Conservation (phyloP, 1,140 invertebrate genomes). For the Procambarus clarkii region DNA sequence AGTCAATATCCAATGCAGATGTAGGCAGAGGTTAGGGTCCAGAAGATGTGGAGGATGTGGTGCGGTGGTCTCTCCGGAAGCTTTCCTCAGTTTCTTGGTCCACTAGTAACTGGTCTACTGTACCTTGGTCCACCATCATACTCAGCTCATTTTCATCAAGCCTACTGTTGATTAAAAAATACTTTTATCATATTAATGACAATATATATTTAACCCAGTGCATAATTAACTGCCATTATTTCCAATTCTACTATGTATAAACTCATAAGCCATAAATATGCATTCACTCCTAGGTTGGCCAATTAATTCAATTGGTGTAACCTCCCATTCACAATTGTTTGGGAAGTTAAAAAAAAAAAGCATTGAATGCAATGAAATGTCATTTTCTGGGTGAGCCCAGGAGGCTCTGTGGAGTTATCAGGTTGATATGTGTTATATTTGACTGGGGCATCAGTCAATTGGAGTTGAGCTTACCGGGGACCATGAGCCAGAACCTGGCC, state of each 20-base stretch:
- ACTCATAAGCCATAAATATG: too few relatives aligned
- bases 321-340: too few relatives aligned
- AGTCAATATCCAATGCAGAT: constrained; percentile 22
- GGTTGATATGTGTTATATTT: too few relatives aligned
- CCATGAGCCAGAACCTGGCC: too few relatives aligned
- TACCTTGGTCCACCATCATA: constrained; percentile 60
- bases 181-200: neutral
- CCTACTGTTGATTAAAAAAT: constrained; percentile 34
- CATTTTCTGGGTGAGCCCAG: too few relatives aligned
- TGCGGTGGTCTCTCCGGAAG: constrained; percentile 59
- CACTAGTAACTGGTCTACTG: constrained; percentile 61
- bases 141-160: constrained; percentile 62
- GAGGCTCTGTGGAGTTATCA: too few relatives aligned
- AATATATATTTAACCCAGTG: neutral
- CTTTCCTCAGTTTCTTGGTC: constrained; percentile 64
- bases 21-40: constrained; percentile 45
- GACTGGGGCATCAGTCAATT: too few relatives aligned
- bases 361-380: too few relatives aligned
- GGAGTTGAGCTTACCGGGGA: too few relatives aligned
- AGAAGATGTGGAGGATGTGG: constrained; percentile 40
- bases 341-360: too few relatives aligned
- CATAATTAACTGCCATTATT: neutral
- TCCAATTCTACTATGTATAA: neutral
- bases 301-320: too few relatives aligned
- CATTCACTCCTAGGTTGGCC: too few relatives aligned